A percentile compares a stretch with the other conserved stretches of the same genome.
phyloP scores from a whole-genome alignment of 2,888 invertebrate species.

The Podabrus alpinus region DNA sequence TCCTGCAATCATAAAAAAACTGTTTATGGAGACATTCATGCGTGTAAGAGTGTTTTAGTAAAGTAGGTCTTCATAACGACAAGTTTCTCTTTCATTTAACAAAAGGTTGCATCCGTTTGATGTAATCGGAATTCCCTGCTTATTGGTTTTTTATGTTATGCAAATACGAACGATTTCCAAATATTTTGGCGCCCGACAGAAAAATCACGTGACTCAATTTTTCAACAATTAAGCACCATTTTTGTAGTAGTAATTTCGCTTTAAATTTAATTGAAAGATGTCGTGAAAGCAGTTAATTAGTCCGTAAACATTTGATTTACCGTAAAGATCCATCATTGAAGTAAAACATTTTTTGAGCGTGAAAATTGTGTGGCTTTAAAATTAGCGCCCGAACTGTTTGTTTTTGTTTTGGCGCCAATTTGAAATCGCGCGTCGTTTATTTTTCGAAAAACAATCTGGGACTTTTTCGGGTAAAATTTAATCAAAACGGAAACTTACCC shows the following conservation, averaged over 20 bases:
- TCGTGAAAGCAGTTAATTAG: background rate
- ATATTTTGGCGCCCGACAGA: background rate
- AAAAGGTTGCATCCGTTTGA: constrained; percentile 37
- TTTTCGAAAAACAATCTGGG: background rate
- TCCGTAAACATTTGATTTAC: background rate
- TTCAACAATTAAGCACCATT: background rate
- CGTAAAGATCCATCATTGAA: background rate
- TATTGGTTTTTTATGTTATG: constrained; percentile 11
- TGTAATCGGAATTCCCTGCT: constrained; percentile 37
- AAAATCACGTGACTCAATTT: background rate
- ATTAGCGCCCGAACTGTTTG: background rate
- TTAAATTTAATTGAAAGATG: background rate
- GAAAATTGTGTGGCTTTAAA: background rate
- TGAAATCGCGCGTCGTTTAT: background rate
- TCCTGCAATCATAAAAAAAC: background rate
- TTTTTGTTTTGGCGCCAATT: background rate
- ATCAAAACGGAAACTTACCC: constrained; percentile 22
- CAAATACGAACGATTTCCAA: background rate
- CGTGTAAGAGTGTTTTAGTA: constrained; percentile 3
- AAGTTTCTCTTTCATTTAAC: constrained; percentile 37
- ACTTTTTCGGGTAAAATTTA: background rate
- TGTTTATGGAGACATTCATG: background rate
- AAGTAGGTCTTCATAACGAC: constrained; percentile 8
- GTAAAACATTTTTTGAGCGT: background rate
- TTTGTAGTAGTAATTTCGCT: background rate